Base-by-base conservation (phyloP, 2,113 vertebrate species). In the Tapirus terrestris region DNA sequence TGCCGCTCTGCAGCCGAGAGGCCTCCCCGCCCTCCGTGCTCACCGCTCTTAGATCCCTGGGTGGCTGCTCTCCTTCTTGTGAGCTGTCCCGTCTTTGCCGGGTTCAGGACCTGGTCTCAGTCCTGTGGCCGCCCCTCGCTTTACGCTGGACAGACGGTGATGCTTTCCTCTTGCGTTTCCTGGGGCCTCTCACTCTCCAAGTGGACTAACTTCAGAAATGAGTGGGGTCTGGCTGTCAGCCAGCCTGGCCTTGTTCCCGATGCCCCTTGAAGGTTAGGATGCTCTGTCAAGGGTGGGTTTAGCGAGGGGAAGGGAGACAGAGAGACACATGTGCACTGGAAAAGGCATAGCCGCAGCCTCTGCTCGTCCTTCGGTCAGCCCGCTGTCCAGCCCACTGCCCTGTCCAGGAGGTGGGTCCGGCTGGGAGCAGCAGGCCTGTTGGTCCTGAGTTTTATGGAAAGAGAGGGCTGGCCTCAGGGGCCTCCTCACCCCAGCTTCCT, bases 181-280 rank as follows among this genome's bases (percentile, higher is more conserved):
- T 93, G 97, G 98, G 98, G 97, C 97, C 98, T 98, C 98, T 97
- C 97, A 98, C 96, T 91, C 98, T 96, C 93, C 9, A 79, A 96
- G 96, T 92, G 97, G 95, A 96, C 97, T 98, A 96, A 98, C 98
- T 98, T 98, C 98, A 97, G 98, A 98, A 98, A 97, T 88, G 77
- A 97, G 98, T 96, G 94, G 95, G 96, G 97, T 92, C 97, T 98
- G 98, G 98, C 98, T 95, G 14, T 51, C 1, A 83, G 98, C 98
- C 97, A 89, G 96, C 82, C 82, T 95, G 96, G 97, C 97, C 95
- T 98, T 95, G 97, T 98, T 98, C 98, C 98, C 91, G 96, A 98
- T 97, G 94, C 98, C 98, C 93, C 96, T 96, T 89, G 93, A 97
- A 98, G 97, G 97, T 98, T 98, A 96, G 97, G 97, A 89, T 91